Evolutionary conservation across 1,140 invertebrate genomes (phyloP).

Genomic region (Tetragonula clypearis): DNA sequence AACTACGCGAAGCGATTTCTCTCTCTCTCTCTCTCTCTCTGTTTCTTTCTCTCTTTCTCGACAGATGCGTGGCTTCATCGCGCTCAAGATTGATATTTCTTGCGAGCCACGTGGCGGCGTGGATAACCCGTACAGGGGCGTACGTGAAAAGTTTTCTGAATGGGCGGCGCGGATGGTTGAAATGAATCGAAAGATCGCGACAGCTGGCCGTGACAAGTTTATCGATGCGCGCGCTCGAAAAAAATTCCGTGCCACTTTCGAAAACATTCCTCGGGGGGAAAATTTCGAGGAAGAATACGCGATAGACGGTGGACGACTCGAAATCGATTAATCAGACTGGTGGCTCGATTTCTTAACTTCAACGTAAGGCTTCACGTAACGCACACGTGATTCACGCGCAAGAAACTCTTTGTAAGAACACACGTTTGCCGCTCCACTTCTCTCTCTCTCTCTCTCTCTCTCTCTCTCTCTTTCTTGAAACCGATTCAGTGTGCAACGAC

Average conservation of each 20-base stretch:
- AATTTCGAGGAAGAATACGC: neutral
- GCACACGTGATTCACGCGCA: neutral
- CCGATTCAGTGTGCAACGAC: neutral
- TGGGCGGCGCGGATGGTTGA: constrained; percentile 14
- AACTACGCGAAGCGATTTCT: constrained; percentile 37
- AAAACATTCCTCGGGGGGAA: no score
- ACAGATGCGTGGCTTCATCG: constrained; percentile 39
- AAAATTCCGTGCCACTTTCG: neutral
- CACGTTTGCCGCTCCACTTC: neutral
- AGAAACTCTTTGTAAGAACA: neutral
- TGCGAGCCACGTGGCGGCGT: constrained; percentile 36
- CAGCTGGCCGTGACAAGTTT: constrained; percentile 1
- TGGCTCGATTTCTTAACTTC: neutral
- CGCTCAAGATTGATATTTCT: constrained; percentile 51
- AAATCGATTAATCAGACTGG: neutral
- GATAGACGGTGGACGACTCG: neutral
- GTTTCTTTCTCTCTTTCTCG: no score
- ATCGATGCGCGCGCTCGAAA: neutral
- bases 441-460: neutral
- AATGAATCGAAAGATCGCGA: constrained; percentile 38
- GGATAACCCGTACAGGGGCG: constrained; percentile 50
- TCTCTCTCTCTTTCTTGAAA: neutral
- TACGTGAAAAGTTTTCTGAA: constrained; percentile 58
- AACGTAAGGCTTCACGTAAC: neutral
- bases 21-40: no score